Conservation (phyloP, 1,140 invertebrate species). For the Antheraea pernyi region DNA sequence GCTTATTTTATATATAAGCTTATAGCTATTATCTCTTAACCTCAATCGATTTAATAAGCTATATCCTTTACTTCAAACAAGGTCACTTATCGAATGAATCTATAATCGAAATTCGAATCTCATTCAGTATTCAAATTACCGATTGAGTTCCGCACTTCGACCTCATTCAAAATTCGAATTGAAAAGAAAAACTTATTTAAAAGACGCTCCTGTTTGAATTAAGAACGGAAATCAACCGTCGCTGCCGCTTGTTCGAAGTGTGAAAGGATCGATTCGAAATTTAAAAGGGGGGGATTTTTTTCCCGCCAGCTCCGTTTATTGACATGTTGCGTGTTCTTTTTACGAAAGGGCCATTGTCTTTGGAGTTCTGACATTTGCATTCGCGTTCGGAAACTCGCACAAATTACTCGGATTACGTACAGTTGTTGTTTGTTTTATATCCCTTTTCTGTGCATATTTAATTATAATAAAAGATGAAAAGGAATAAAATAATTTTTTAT, state of each 20-base stretch:
- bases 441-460: background rate
- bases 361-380: conserved; percentile 23
- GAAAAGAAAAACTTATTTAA: conserved; percentile 47
- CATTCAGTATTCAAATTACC: conserved; percentile 60
- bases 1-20: background rate
- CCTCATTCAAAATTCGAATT: conserved; percentile 49
- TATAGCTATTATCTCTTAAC: background rate
- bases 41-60: conserved; percentile 61
- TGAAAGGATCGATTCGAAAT: conserved; percentile 73
- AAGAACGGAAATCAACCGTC: conserved; percentile 76
- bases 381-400: conserved; percentile 23
- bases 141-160: conserved; percentile 58
- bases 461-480: background rate
- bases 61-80: conserved; percentile 69
- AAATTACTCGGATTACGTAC: conserved; percentile 21
- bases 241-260: conserved; percentile 70
- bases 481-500: conserved; percentile 60
- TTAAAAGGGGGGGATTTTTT: conserved; percentile 49
- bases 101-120: conserved; percentile 72
- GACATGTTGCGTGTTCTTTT: conserved; percentile 57
- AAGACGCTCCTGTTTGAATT: conserved; percentile 70
- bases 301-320: conserved; percentile 51
- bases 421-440: background rate
- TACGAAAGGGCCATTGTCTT: conserved; percentile 35
- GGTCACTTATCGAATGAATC: conserved; percentile 76